These are phyloP conservation scores for Oithona nana DNA, from an alignment of 2,888 invertebrate genomes.

Conservation along the genomic window DNA sequence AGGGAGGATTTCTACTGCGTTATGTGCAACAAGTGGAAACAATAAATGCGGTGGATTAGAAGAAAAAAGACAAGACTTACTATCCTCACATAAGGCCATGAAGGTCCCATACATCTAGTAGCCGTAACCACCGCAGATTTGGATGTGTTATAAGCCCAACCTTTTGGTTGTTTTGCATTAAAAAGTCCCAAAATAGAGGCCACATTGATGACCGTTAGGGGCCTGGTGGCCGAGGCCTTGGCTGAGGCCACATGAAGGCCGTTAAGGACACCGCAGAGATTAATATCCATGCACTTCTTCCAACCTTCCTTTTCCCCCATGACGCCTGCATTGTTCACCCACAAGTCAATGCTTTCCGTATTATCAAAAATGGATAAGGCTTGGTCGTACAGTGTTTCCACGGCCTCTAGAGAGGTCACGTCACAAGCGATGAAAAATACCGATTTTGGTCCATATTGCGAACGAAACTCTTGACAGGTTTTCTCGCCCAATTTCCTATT, in stretches of 20 bases:
- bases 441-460: background rate
- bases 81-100: background rate
- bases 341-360: background rate
- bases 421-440: background rate
- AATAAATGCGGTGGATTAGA: too few species aligned
- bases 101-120: conserved; percentile 2
- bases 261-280: conserved; percentile 4
- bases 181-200: conserved; percentile 14
- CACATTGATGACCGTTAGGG: background rate
- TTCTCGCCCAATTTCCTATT: background rate
- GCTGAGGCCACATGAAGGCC: background rate
- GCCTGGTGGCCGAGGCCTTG: background rate
- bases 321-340: conserved; percentile 13
- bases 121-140: conserved; percentile 3
- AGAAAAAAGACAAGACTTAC: background rate
- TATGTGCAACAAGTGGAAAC: too few species aligned
- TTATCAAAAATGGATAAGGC: background rate
- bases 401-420: background rate
- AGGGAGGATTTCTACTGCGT: too few species aligned
- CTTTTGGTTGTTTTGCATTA: conserved; percentile 6
- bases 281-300: conserved; percentile 8
- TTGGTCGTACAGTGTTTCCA: background rate
- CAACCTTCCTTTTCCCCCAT: conserved; percentile 14
- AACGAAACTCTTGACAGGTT: background rate
- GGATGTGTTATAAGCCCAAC: conserved; percentile 1